Evolutionary conservation across 2,888 invertebrate species (phyloP).

Genomic region (Ephialtes manifestator): DNA sequence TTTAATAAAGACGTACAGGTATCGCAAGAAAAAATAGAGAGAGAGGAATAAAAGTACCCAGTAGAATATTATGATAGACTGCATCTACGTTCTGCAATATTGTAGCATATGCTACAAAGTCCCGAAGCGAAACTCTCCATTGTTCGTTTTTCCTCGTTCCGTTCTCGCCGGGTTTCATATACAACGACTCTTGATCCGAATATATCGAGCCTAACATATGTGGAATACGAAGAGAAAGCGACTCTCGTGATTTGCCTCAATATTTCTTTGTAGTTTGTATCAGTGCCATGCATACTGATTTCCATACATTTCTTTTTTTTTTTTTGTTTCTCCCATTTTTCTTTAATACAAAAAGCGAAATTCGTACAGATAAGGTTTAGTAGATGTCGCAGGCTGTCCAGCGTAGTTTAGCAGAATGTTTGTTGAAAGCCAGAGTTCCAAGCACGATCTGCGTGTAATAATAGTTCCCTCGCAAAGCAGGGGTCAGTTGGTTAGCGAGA

Average conservation of each 20-base stretch:
- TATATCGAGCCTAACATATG: constrained; percentile 40
- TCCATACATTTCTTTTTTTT: constrained; percentile 8
- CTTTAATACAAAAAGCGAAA: not conserved
- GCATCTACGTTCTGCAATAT: constrained; percentile 46
- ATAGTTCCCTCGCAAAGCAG: constrained; percentile 45
- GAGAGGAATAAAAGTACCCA: not conserved
- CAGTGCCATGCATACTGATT: constrained; percentile 6
- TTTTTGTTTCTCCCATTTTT: not conserved
- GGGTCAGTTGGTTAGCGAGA: constrained; percentile 51
- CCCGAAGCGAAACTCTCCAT: constrained; percentile 9
- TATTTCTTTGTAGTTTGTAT: constrained; percentile 40
- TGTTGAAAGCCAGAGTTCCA: constrained; percentile 3
- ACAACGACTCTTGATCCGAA: constrained; percentile 46
- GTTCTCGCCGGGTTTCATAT: constrained; percentile 33
- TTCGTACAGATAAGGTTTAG: constrained; percentile 12
- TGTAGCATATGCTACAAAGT: constrained; percentile 50
- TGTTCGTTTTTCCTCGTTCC: constrained; percentile 33
- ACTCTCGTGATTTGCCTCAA: constrained; percentile 35
- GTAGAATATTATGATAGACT: constrained; percentile 14
- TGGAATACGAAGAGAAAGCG: constrained; percentile 33
- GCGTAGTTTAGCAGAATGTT: constrained; percentile 12
- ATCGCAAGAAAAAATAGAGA: constrained; percentile 3
- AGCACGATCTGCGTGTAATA: constrained; percentile 45
- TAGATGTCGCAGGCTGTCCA: constrained; percentile 17
- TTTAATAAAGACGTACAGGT: constrained; percentile 38